Conservation (phyloP, 2,888 invertebrate species). For the Agriotes lineatus region DNA sequence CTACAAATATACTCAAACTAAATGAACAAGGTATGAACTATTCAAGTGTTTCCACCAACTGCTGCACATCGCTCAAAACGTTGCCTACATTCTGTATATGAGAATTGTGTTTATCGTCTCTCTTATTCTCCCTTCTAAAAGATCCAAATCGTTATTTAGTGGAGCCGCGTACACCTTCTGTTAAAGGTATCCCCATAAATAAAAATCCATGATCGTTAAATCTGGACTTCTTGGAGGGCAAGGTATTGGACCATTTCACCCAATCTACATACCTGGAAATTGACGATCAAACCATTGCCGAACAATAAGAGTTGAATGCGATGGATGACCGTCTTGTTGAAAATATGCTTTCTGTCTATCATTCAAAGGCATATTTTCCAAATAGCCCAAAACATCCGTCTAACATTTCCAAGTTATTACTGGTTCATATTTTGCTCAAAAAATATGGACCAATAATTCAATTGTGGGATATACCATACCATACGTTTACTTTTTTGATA, state of each 20-base stretch:
- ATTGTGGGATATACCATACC: background rate
- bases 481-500: no score
- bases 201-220: background rate
- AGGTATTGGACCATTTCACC: background rate
- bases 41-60: no score
- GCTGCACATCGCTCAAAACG: no score
- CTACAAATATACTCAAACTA: no score
- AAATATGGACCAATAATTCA: background rate
- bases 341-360: background rate
- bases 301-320: background rate
- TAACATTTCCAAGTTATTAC: background rate
- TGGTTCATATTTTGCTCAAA: background rate
- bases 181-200: background rate
- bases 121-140: no score
- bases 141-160: background rate
- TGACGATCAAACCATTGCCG: background rate
- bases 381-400: background rate
- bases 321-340: background rate
- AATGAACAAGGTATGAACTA: no score
- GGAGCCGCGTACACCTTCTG: background rate
- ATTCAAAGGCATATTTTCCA: background rate
- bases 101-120: background rate
- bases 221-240: background rate
- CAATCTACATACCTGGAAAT: background rate
- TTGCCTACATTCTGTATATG: no score